A percentile compares a stretch with the other conserved stretches of the same genome.
Conservation (phyloP, 2,888 invertebrate genomes). For the Clanis bilineata region DNA sequence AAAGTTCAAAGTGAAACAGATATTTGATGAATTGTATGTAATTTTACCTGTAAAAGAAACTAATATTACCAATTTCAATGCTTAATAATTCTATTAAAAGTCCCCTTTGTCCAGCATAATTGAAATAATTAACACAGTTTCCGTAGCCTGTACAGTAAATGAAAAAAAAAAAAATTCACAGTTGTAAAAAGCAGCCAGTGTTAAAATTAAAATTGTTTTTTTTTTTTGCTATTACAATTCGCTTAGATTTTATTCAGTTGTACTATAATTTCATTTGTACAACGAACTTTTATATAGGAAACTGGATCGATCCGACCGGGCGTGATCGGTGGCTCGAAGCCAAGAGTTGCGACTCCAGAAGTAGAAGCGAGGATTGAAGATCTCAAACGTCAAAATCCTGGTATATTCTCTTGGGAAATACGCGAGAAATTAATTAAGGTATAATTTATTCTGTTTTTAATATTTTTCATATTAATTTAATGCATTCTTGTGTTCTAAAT, state of each 20-base stretch:
- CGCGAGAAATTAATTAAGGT: conserved; percentile 94
- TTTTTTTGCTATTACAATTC: neutral
- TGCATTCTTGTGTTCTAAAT: too few species aligned
- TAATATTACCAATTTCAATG: neutral
- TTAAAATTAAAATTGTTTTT: neutral
- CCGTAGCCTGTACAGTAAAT: neutral
- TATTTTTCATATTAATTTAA: neutral
- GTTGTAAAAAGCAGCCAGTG: neutral
- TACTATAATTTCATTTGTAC: conserved; percentile 8
- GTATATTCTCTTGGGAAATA: conserved; percentile 98
- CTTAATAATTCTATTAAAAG: neutral
- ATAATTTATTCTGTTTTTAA: conserved; percentile 19
- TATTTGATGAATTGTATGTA: neutral
- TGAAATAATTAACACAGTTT: conserved; percentile 10
- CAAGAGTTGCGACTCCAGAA: conserved; percentile 95
- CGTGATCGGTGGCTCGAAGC: conserved; percentile 96
- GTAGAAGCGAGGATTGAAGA: conserved; percentile 95
- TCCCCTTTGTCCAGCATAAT: neutral
- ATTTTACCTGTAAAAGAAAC: neutral
- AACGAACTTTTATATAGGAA: conserved; percentile 82
- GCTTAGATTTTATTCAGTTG: neutral
- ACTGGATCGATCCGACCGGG: conserved; percentile 97
- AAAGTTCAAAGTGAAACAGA: neutral
- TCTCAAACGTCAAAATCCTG: conserved; percentile 94
- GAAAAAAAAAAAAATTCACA: neutral